Evolutionary conservation across 2,113 vertebrate genomes (phyloP).

Genomic region (Hirundichthys speculiger): DNA sequence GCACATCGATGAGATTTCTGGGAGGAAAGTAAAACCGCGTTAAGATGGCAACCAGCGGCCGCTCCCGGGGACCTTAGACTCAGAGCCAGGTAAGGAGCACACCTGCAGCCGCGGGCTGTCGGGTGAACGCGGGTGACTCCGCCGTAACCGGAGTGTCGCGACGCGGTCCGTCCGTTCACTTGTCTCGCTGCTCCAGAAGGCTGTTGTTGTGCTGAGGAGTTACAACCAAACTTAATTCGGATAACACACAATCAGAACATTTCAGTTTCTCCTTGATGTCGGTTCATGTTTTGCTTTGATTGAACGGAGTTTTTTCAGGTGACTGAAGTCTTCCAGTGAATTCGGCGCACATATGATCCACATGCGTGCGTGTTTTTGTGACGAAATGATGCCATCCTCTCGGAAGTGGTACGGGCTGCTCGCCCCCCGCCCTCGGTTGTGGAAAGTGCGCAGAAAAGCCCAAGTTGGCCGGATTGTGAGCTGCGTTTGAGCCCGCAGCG

Average conservation of each 20-base stretch:
- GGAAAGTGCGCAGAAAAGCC: background rate
- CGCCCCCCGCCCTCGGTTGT: conserved; percentile 20
- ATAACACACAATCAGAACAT: rapidly evolving
- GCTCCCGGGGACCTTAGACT: conserved; percentile 16
- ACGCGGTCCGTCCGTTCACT: background rate
- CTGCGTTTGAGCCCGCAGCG: too few species aligned
- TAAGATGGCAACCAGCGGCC: conserved; percentile 48
- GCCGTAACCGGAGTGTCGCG: background rate
- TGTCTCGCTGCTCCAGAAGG: background rate
- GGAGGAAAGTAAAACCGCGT: conserved; percentile 23
- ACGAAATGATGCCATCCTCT: too few species aligned
- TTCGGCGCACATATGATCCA: background rate
- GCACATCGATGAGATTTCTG: conserved; percentile 21
- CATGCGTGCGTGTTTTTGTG: background rate
- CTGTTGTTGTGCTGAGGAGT: background rate
- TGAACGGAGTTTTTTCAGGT: too few species aligned
- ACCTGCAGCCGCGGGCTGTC: conserved; percentile 2
- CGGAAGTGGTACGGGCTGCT: background rate
- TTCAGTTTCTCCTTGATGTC: too few species aligned
- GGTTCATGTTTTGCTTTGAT: too few species aligned
- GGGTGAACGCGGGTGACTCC: too few species aligned
- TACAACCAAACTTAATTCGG: conserved; percentile 18
- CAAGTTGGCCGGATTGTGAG: background rate
- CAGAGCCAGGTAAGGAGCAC: conserved; percentile 28
- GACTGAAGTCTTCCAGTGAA: rapidly evolving